phyloP scores from a whole-genome alignment of 2,888 invertebrate species.

The Sesia bembeciformis region DNA sequence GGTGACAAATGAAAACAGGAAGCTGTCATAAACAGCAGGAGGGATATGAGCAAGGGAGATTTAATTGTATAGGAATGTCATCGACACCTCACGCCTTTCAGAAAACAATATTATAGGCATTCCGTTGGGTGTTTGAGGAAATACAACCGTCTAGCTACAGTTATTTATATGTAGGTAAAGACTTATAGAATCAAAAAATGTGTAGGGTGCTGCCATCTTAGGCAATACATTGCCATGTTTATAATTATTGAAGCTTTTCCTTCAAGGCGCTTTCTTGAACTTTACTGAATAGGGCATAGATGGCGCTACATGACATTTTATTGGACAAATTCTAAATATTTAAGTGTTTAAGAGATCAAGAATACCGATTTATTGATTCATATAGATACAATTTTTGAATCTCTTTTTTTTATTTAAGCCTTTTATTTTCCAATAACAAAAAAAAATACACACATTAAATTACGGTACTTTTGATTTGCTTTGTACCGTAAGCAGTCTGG shows the following conservation, averaged over 20 bases:
- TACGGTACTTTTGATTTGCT: too few species aligned
- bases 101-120: not conserved
- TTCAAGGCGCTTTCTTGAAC: too few species aligned
- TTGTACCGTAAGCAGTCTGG: too few species aligned
- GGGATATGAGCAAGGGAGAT: not conserved
- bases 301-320: too few species aligned
- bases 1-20: slow-evolving; percentile 3
- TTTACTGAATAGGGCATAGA: too few species aligned
- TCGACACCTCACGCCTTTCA: not conserved
- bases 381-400: too few species aligned
- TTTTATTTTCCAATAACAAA: too few species aligned
- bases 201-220: slow-evolving; percentile 2
- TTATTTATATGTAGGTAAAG: not conserved
- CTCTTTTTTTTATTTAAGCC: too few species aligned
- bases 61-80: not conserved
- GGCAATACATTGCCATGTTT: not conserved
- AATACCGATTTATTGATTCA: too few species aligned
- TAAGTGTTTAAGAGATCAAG: too few species aligned
- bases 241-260: slow-evolving; percentile 2
- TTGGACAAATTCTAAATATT: too few species aligned
- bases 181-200: slow-evolving; percentile 1
- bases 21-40: not conserved
- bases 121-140: not conserved
- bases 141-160: not conserved
- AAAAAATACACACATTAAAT: too few species aligned